Conservation (phyloP, 2,113 vertebrate genomes). For the Micronycteris hirsuta region DNA sequence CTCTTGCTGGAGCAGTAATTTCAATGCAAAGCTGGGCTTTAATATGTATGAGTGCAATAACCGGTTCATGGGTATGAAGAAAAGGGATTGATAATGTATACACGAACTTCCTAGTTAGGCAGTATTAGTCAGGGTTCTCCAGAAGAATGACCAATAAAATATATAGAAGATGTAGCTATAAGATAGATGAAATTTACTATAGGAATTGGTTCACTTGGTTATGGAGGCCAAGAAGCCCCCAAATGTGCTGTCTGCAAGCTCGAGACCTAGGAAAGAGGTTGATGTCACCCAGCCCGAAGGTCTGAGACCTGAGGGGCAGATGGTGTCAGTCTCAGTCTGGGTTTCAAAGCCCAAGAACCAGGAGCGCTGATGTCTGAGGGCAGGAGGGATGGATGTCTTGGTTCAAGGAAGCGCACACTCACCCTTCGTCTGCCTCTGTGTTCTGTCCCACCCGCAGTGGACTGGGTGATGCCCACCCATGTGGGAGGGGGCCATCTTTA, state of each 20-base stretch:
- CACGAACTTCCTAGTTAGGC: neutral
- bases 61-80: neutral
- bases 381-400: neutral
- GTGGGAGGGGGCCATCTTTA: neutral
- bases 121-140: neutral
- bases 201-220: neutral
- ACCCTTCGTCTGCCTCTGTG: neutral
- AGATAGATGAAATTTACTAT: too few relatives aligned
- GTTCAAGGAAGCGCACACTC: neutral
- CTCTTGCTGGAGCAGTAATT: neutral
- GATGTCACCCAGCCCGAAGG: neutral
- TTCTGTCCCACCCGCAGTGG: neutral
- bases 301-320: neutral
- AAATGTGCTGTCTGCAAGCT: neutral
- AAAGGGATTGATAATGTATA: neutral
- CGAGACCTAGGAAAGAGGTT: neutral
- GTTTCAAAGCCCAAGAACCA: neutral
- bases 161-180: neutral
- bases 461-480: neutral
- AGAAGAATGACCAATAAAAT: neutral
- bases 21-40: neutral
- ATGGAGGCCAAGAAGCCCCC: neutral
- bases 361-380: neutral
- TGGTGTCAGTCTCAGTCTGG: neutral
- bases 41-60: neutral